phyloP scores from a whole-genome alignment of 2,113 vertebrate genomes.

The Nymphicus hollandicus region DNA sequence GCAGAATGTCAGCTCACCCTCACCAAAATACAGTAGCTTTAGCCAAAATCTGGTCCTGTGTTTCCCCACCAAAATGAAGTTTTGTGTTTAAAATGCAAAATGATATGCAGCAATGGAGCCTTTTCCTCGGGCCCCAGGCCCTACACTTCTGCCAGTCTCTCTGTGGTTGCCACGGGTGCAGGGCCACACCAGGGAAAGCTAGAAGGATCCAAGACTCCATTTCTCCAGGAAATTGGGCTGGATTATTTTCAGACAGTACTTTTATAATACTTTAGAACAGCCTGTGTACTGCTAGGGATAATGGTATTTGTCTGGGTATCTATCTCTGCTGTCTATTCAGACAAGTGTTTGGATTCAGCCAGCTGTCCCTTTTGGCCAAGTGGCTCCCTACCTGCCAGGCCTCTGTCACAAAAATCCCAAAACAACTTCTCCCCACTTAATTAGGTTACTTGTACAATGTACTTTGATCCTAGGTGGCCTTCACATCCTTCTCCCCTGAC shows the following conservation, averaged over 20 bases:
- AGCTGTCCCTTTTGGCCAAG: neutral
- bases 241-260: neutral
- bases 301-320: neutral
- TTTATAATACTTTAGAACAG: neutral
- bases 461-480: neutral
- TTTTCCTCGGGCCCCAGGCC: rapidly evolving
- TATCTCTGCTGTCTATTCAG: neutral
- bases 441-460: neutral
- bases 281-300: neutral
- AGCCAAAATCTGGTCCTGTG: no score
- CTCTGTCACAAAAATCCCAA: neutral
- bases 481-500: neutral
- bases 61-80: neutral
- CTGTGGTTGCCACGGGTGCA: rapidly evolving
- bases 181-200: rapidly evolving
- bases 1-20: neutral
- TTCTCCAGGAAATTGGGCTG: neutral
- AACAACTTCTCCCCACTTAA: neutral
- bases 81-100: neutral
- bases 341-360: neutral
- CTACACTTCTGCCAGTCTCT: rapidly evolving
- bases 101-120: neutral
- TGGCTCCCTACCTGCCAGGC: neutral
- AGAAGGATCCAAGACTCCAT: neutral
- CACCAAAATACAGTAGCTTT: neutral